Evolutionary conservation across 30 jellyfish, hydroid and myxozoan genomes (phyloP).

Genomic region (Aurelia sp.): DNA sequence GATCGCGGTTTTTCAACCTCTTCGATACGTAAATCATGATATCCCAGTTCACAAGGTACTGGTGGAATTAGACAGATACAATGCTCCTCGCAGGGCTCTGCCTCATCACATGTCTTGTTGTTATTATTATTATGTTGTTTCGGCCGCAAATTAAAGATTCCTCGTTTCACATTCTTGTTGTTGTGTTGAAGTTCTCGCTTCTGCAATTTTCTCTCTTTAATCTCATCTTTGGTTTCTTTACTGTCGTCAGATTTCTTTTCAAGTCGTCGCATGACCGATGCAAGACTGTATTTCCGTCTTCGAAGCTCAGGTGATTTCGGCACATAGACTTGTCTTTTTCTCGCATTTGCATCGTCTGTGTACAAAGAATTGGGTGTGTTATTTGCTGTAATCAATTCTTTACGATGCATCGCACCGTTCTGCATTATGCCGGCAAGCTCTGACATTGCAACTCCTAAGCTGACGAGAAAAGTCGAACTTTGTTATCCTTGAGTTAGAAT

Average conservation of each 20-base stretch:
- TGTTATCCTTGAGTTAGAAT: not conserved
- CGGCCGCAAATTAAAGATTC: constrained; percentile 58
- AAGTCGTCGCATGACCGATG: constrained; percentile 68
- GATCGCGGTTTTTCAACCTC: constrained; percentile 71
- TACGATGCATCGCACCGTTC: constrained; percentile 14
- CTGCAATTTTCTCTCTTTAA: constrained; percentile 40
- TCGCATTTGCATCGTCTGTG: constrained; percentile 2
- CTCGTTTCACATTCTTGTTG: constrained; percentile 53
- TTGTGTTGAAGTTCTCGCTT: constrained; percentile 42
- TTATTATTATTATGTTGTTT: constrained; percentile 36
- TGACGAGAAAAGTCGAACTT: too few species aligned
- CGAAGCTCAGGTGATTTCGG: constrained; percentile 72
- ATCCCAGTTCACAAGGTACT: constrained; percentile 58
- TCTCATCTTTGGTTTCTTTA: constrained; percentile 39
- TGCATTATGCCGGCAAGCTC: constrained; percentile 11
- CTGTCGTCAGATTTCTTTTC: constrained; percentile 57
- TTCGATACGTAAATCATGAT: constrained; percentile 57
- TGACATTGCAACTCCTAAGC: not conserved
- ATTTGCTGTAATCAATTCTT: constrained; percentile 1
- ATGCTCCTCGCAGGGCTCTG: not conserved
- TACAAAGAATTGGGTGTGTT: not conserved
- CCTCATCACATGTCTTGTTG: not conserved
- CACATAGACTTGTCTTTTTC: constrained; percentile 22
- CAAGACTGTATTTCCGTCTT: constrained; percentile 77
- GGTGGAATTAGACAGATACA: constrained; percentile 63